phyloP scores from a whole-genome alignment of 1,140 invertebrate genomes.

The Arctopsyche grandis region DNA sequence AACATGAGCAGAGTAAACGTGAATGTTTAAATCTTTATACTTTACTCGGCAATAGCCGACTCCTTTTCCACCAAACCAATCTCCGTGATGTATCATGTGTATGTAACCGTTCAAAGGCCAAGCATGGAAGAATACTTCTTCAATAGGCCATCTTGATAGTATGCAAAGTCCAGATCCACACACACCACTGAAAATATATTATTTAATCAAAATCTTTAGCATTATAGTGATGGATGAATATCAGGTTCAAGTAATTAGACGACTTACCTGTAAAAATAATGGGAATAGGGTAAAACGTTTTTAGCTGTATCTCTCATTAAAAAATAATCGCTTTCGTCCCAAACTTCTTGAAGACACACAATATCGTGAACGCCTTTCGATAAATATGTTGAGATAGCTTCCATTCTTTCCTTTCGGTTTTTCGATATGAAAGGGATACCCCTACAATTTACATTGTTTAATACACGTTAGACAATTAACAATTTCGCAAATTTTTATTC shows the following conservation, averaged over 20 bases:
- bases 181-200: constrained; percentile 74
- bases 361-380: constrained; percentile 80
- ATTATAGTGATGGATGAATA: constrained; percentile 1
- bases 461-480: no score
- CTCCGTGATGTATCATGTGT: constrained; percentile 95
- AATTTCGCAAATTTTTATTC: neutral
- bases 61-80: constrained; percentile 98
- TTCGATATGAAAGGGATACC: constrained; percentile 84
- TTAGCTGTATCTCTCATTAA: constrained; percentile 72
- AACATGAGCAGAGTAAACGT: constrained; percentile 94
- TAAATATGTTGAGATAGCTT: constrained; percentile 83
- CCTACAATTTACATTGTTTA: constrained; percentile 67
- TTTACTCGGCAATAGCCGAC: constrained; percentile 87
- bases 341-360: constrained; percentile 93
- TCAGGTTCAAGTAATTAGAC: constrained; percentile 2
- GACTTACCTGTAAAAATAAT: constrained; percentile 92
- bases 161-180: constrained; percentile 92
- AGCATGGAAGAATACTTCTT: constrained; percentile 89
- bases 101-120: constrained; percentile 97
- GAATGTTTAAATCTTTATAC: constrained; percentile 74
- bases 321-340: constrained; percentile 82
- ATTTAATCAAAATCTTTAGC: neutral
- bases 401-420: constrained; percentile 78
- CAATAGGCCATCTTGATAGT: constrained; percentile 87
- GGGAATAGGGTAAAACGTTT: constrained; percentile 78